Evolutionary conservation across 2,113 vertebrate genomes (phyloP).

Genomic region (Halichoerus grypus): DNA sequence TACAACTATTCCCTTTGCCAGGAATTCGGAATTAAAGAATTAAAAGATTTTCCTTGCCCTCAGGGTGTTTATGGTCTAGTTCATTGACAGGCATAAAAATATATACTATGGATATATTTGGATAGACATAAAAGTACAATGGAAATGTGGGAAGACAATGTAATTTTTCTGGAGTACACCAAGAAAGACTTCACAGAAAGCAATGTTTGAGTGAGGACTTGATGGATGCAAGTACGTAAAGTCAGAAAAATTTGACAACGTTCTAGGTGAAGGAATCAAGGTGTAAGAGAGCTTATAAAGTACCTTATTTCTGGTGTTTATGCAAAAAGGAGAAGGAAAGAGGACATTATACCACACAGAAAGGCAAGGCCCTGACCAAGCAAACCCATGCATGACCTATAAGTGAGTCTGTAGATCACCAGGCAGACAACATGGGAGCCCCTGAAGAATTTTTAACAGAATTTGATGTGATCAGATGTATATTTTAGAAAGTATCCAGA

Average conservation of each 20-base stretch:
- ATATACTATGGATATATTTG: neutral
- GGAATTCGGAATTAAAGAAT: slow-evolving; percentile 1
- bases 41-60: neutral
- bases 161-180: neutral
- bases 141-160: neutral
- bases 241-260: neutral
- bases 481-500: neutral
- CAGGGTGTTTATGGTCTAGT: neutral
- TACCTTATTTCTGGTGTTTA: neutral
- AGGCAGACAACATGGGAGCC: neutral
- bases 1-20: neutral
- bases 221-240: neutral
- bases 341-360: neutral
- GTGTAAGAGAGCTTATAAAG: neutral
- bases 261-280: neutral
- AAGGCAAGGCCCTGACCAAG: neutral
- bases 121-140: neutral
- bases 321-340: neutral
- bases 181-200: neutral
- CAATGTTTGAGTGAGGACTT: neutral
- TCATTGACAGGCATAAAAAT: neutral
- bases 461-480: too few relatives aligned
- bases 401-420: neutral
- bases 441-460: neutral
- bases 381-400: neutral